Evolutionary conservation across 2,888 invertebrate species (phyloP), one percentile per base, ranked within the genome.

Genomic region (Aporophyla nigra): DNA sequence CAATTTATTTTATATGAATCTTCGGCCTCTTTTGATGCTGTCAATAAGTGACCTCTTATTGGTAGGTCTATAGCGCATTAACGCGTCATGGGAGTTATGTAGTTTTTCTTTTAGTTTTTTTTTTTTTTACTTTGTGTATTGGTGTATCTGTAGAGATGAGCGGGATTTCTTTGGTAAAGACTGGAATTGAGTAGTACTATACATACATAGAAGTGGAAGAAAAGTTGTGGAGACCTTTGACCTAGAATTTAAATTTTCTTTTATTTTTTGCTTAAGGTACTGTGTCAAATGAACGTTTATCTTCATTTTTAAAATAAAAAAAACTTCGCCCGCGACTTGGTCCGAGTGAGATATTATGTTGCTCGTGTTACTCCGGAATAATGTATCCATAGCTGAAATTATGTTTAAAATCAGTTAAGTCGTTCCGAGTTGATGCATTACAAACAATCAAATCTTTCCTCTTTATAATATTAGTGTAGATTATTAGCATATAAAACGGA

Each of bases 1-100:
- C 94, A 94, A 96, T 96, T 96, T 96, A 95, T 95, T 95, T 95
- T 95, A 94, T 96, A 96, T 95, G 95, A 95, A 95, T 95, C 94
- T 93, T 93, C 92, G 91, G 92, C 89, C 90, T 91, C 91, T 92
- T 92, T 93, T 93, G 93, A 92, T 89, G 92, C 93, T 94, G 94
- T 95, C 95, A 94, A 92, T 91, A 92, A 91, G 90, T 91, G 92
- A 92, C 90, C 90, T 92, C 88, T 91, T 93, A 92, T 93, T 92
- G 91, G 84, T 87, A 89, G 88, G 74, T 81, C 75, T 79, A 72
- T 59, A 70, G 78, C 62, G 80, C 71, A 81, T 86, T 86, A 83
- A 78, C 73, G 78, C 77, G 74, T 76, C 76, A 76, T 74, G 61
- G 9, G 56, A 71, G 58, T 19, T 62, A 46, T 58, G 54, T 59